phyloP scores from a whole-genome alignment of 2,113 vertebrate genomes.

The Dicentrarchus labrax region DNA sequence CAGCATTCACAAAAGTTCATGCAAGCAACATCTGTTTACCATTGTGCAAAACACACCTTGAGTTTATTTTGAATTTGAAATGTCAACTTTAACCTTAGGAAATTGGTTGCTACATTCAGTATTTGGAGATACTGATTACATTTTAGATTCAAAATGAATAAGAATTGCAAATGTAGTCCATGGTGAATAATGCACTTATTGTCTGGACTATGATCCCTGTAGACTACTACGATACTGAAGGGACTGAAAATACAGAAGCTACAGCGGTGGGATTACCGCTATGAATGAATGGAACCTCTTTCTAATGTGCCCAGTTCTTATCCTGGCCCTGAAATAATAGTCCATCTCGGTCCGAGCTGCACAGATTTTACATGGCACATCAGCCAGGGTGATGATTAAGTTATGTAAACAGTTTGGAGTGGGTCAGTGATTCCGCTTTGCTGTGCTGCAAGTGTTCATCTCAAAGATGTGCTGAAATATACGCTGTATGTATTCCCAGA shows the following conservation, averaged over 20 bases:
- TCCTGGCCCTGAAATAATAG: constrained; percentile 49
- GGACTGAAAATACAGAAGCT: constrained; percentile 62
- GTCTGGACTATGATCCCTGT: constrained; percentile 34
- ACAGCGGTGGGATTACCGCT: constrained; percentile 11
- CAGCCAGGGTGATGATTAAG: constrained; percentile 76
- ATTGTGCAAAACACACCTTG: constrained; percentile 41
- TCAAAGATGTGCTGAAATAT: constrained; percentile 77
- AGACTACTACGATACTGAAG: constrained; percentile 26
- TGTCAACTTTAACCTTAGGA: constrained; percentile 59
- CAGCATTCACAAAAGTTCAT: constrained; percentile 23
- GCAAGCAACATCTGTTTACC: constrained; percentile 67
- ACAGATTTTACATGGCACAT: constrained; percentile 71
- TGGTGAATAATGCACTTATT: constrained; percentile 65
- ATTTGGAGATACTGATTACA: constrained; percentile 73
- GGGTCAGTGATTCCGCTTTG: constrained; percentile 58
- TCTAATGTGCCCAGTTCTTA: constrained; percentile 33
- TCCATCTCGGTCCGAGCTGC: constrained; percentile 42
- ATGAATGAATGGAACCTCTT: constrained; percentile 46
- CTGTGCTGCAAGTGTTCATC: constrained; percentile 54
- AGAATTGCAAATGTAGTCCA: constrained; percentile 63
- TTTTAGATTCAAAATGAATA: constrained; percentile 69
- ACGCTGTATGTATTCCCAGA: constrained; percentile 51
- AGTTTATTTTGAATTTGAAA: constrained; percentile 65
- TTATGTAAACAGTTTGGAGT: constrained; percentile 80
- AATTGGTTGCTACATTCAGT: constrained; percentile 51